Evolutionary conservation across 2,888 invertebrate genomes (phyloP).

Genomic region (Orgyia antiqua): DNA sequence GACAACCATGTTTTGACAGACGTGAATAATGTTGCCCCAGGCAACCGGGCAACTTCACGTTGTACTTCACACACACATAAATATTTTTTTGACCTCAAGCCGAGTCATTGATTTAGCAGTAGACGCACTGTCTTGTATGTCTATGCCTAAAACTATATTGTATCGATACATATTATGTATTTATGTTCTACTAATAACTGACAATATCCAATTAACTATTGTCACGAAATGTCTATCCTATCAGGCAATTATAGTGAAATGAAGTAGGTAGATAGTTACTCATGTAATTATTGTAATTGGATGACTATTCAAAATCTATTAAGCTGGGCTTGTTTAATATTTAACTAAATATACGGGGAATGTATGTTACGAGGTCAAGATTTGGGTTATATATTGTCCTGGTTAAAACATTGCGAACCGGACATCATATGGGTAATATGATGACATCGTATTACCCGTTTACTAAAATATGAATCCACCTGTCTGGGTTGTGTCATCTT

Average conservation of each 20-base stretch:
- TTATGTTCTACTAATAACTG: slow-evolving; percentile 6
- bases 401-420: background rate
- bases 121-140: no score
- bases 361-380: background rate
- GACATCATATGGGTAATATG: background rate
- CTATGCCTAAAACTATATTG: no score
- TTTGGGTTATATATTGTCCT: background rate
- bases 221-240: slow-evolving; percentile 23
- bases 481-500: no score
- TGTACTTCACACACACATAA: no score
- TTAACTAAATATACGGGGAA: background rate
- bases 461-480: no score
- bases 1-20: no score
- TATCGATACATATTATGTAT: no score
- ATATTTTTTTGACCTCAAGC: no score
- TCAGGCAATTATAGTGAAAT: slow-evolving; percentile 12
- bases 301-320: slow-evolving; percentile 4
- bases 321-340: slow-evolving; percentile 1
- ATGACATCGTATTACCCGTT: no score
- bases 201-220: slow-evolving; percentile 13
- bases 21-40: no score
- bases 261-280: slow-evolving; percentile 5
- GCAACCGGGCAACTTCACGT: no score
- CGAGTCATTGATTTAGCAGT: no score
- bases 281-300: slow-evolving; percentile 9